Conservation (phyloP, 92 coral and sea anemone genomes). For the Muricea muricata region DNA sequence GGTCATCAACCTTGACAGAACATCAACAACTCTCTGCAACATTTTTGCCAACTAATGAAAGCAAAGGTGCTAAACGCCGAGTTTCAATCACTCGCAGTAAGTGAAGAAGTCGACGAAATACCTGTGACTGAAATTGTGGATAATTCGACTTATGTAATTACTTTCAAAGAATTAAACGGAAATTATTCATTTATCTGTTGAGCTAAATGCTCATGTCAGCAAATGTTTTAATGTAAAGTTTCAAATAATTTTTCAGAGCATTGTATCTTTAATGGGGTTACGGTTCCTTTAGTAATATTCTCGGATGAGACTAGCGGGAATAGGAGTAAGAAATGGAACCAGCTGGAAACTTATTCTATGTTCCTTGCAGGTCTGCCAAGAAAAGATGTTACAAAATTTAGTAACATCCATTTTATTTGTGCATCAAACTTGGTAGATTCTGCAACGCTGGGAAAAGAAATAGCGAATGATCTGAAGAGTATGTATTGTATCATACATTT, state of each 20-base stretch:
- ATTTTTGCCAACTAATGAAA: neutral
- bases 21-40: neutral
- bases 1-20: neutral
- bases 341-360: conserved; percentile 3
- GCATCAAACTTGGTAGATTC: neutral
- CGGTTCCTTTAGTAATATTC: neutral
- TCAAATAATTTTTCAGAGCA: neutral
- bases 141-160: neutral
- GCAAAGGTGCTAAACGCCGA: neutral
- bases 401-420: neutral
- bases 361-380: neutral
- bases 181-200: neutral
- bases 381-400: neutral
- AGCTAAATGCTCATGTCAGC: neutral
- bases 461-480: neutral
- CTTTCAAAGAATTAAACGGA: neutral
- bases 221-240: neutral
- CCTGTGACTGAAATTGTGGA: neutral
- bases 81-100: neutral
- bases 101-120: neutral
- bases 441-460: neutral
- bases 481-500: neutral
- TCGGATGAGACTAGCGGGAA: conserved; percentile 22
- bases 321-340: conserved; percentile 10
- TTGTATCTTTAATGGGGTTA: no score